These are phyloP conservation scores for Coleophora deauratella DNA, from an alignment of 2,888 invertebrate species.

Conservation along the genomic window DNA sequence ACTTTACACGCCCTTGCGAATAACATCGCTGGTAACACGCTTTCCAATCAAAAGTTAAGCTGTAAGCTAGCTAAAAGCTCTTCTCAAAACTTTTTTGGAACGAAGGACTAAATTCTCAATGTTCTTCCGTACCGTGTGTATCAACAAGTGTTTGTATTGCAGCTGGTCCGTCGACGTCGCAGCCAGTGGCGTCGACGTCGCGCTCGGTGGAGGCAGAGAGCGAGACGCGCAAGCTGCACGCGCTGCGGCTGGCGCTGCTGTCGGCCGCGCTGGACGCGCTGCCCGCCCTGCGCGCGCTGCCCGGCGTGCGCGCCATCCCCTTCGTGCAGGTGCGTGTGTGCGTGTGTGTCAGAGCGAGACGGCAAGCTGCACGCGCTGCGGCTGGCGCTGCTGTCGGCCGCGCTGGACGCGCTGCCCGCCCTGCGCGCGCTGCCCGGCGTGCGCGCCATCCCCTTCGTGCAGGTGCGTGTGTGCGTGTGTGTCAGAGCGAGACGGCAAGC, in stretches of 20 bases:
- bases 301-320: constrained; percentile 91
- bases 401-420: constrained; percentile 84
- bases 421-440: constrained; percentile 86
- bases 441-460: constrained; percentile 92
- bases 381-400: constrained; percentile 81
- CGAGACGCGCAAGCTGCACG: constrained; percentile 76
- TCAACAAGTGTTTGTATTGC: no score
- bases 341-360: background rate
- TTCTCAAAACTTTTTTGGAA: no score
- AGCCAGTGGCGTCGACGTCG: constrained; percentile 45
- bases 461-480: constrained; percentile 70
- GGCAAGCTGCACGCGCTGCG: constrained; percentile 75
- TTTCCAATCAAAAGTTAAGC: no score
- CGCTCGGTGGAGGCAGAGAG: constrained; percentile 53
- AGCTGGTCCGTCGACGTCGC: constrained; percentile 53
- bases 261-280: constrained; percentile 85
- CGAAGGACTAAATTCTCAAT: no score
- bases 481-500: no score
- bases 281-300: constrained; percentile 82
- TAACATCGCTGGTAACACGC: no score
- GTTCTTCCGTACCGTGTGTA: no score
- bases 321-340: constrained; percentile 87
- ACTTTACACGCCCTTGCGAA: no score
- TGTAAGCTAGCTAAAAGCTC: no score
- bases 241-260: constrained; percentile 80